These are phyloP conservation scores for Erannis defoliaria DNA, from an alignment of 2,888 invertebrate genomes.

Conservation along the genomic window DNA sequence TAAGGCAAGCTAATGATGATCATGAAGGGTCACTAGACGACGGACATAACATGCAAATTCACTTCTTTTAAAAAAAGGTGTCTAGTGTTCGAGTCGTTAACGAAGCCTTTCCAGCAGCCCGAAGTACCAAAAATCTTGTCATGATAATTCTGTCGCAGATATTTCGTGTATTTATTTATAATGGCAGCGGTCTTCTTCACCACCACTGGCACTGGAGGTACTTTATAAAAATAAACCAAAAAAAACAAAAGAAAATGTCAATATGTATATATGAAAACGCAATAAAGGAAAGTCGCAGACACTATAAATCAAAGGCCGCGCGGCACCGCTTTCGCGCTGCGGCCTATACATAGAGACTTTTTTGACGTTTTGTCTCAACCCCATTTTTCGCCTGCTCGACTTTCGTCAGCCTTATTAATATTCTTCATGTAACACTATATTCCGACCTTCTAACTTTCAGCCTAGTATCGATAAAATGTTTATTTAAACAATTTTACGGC, in stretches of 20 bases:
- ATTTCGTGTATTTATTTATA: too few species aligned
- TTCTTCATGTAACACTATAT: background rate
- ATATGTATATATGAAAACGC: constrained; percentile 50
- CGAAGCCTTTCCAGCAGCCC: too few species aligned
- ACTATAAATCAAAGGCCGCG: constrained; percentile 63
- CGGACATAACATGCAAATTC: too few species aligned
- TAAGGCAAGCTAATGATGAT: too few species aligned
- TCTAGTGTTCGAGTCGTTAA: too few species aligned
- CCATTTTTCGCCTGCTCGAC: constrained; percentile 10
- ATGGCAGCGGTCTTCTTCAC: too few species aligned
- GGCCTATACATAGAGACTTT: constrained; percentile 28
- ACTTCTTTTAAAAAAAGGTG: too few species aligned
- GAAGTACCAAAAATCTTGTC: too few species aligned
- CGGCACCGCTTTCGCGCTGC: constrained; percentile 44
- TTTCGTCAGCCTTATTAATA: constrained; percentile 14
- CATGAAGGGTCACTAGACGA: too few species aligned
- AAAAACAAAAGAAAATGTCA: constrained; percentile 49
- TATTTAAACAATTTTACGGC: constrained; percentile 41
- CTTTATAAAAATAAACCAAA: constrained; percentile 41
- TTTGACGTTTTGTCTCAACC: constrained; percentile 39
- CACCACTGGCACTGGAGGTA: background rate
- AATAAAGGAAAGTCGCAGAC: constrained; percentile 63
- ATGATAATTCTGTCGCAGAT: too few species aligned
- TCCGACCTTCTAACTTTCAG: constrained; percentile 32
- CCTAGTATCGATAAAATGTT: constrained; percentile 36